Base-by-base conservation (phyloP, 2,113 vertebrate species). In the Macrotus californicus region DNA sequence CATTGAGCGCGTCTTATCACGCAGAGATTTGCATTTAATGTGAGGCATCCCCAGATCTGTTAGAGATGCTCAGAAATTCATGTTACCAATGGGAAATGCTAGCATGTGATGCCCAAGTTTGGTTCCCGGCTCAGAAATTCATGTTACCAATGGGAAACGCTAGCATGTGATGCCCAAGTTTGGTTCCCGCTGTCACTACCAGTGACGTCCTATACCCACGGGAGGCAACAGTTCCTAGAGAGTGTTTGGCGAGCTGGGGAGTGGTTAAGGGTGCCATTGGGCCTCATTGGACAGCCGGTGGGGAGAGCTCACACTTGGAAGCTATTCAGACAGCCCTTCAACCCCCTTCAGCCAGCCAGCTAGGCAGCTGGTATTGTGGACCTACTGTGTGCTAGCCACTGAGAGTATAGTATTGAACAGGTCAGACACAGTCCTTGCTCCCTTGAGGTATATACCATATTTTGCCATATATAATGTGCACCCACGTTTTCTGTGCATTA, bases 181-280 rank as follows among this genome's bases (percentile, higher is more conserved):
- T 87, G 66, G 48, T 84, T 95, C 41, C 43, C 83, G 31, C 70
- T 95, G 75, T 94, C 88, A 89, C 3, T 80, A 43, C 72, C 56
- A 34, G 75, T 94, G 82, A 41, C 70, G 87, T 92, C 90, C 91
- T 90, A 67, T 94, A 66, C 92, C 94, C 87, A 67, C 36, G 59
- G 88, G 85, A 73, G 89, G 64, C 41, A 75, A 10, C 54, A 50
- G 13, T 90, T 91, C 66, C 46, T 80, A 46, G 75, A 81, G 15
- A 29, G 31, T 79, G 8, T 89, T 72, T 93, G 41, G 52, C 85
- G 67, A 22, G 14, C 22, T 61, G 39, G 54, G 64, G 52, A 72
- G 18, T 84, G 76, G 46, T 36, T 7, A 64, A 83, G 54, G 54
- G 54, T 34, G 64, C 66, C 31, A 5, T 43, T 24, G 7, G 31